These are phyloP conservation scores for Dryas iulia DNA, from an alignment of 1,140 invertebrate species.

Conservation along the genomic window DNA sequence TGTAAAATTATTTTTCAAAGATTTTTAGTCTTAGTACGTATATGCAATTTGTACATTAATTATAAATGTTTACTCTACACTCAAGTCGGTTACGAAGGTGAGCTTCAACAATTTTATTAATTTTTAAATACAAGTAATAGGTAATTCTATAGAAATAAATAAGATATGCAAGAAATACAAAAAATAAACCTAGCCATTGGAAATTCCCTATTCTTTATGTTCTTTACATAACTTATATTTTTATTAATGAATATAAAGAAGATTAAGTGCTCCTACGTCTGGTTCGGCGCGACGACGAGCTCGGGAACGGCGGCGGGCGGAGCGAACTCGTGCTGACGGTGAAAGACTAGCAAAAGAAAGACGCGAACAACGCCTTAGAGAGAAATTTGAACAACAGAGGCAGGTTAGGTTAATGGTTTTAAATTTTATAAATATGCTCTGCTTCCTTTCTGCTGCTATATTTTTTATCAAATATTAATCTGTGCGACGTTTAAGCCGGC, in stretches of 20 bases:
- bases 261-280: slow-evolving; percentile 59
- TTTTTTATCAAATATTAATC: no score
- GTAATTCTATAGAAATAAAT: no score
- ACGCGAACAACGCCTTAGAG: slow-evolving; percentile 43
- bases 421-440: no score
- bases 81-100: slow-evolving; percentile 63
- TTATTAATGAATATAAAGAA: slow-evolving; percentile 35
- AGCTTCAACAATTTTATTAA: slow-evolving; percentile 5
- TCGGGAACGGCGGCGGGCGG: slow-evolving; percentile 47
- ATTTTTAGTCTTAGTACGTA: background rate
- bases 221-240: background rate
- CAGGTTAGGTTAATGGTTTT: background rate
- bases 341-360: slow-evolving; percentile 54
- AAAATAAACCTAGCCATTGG: background rate
- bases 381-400: slow-evolving; percentile 55
- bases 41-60: background rate
- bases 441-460: no score
- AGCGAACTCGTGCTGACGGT: slow-evolving; percentile 56
- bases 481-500: no score
- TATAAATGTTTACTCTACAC: slow-evolving; percentile 62
- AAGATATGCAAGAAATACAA: no score
- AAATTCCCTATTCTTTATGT: background rate
- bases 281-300: slow-evolving; percentile 55
- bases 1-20: background rate
- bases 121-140: background rate